Evolutionary conservation across 2,113 vertebrate species (phyloP).

Genomic region (Casuarius casuarius): DNA sequence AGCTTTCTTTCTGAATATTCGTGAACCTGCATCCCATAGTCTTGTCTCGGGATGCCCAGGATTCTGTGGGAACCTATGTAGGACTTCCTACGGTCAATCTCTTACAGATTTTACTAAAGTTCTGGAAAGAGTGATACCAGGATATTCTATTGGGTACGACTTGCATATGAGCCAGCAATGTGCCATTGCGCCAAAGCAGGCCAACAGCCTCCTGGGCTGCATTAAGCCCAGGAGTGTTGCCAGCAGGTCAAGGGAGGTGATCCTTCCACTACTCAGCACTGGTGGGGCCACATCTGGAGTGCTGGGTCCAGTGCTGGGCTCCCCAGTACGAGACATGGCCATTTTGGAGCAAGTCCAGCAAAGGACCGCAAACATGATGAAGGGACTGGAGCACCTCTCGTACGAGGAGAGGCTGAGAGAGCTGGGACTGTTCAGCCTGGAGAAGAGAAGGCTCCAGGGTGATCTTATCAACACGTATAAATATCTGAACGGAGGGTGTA

Average conservation of each 20-base stretch:
- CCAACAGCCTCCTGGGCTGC: background rate
- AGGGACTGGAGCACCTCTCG: background rate
- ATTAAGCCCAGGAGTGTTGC: background rate
- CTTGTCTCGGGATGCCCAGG: background rate
- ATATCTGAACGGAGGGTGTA: background rate
- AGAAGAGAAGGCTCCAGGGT: background rate
- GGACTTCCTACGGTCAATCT: background rate
- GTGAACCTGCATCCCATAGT: background rate
- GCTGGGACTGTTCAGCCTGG: background rate
- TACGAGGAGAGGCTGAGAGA: background rate
- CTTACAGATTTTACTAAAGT: background rate
- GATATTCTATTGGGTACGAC: background rate
- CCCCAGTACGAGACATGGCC: background rate
- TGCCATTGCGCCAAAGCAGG: background rate
- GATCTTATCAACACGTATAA: background rate
- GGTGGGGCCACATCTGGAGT: background rate
- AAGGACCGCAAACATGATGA: background rate
- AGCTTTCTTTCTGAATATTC: background rate
- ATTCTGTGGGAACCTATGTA: background rate
- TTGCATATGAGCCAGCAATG: accelerated
- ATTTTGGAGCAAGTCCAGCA: background rate
- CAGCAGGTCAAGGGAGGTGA: background rate
- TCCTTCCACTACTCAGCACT: background rate
- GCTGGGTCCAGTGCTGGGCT: background rate
- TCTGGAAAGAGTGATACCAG: background rate